Base-by-base conservation (phyloP, 2,888 invertebrate species). In the Tetranychus piercei region DNA sequence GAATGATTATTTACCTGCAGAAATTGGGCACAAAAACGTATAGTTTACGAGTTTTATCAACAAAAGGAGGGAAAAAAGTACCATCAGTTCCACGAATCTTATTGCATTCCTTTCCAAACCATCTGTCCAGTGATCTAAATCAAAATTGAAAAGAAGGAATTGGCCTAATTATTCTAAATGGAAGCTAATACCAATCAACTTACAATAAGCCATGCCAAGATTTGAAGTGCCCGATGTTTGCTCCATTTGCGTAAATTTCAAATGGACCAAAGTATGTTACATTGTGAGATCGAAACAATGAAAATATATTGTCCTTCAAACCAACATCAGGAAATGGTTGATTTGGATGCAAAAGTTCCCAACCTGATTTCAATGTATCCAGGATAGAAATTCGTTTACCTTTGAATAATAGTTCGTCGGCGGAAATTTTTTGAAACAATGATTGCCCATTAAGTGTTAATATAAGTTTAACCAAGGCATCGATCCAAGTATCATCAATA, bases 11-110 rank as follows among this genome's bases (percentile, higher is more conserved):
- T 55, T 55, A 75, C 75, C 75, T 44, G 74, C 75, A 75, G 44
- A 75, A 65, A 34, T 74, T 71, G 18, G 75, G 75, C 11, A 75
- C 71, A 43, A 44, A 75, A 43, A 75, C 74, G 22, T 74, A 70
- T 15, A 75, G 65, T 5, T 55, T 5, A 4, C 15, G 55, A 55
- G 11, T 15, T 55, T 15, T 55, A 1, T 9, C 15, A 15, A 55
- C 55, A 55, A 55, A 55, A 6, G 55, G 55, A 9, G 55, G 55
- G 6, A 55, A 55, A 55, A 55, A 55, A 6, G 55, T 55, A 9
- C 75, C 75, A 67, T 75, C 75, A 6, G 75, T 75, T 1, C 75
- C 75, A 34, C 74, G 74, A 8, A 75, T 71, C 8, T n/a, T 18
- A 45, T 75, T 75, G 34, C 75, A 75, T 5, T 34, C n/a, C 43